phyloP scores from a whole-genome alignment of 92 coral and sea anemone species.

The Palythoa grandis region DNA sequence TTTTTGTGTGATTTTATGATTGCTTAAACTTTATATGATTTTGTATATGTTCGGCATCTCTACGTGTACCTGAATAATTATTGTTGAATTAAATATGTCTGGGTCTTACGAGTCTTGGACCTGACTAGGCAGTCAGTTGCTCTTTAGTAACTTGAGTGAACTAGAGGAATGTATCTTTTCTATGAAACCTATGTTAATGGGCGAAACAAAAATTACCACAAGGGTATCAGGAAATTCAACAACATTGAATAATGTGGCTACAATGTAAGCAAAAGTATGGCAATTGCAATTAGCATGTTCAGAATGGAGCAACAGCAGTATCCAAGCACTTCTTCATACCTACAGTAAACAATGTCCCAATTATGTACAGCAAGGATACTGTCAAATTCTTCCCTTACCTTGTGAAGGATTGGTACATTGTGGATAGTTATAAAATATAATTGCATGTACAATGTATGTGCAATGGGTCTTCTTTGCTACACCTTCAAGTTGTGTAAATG shows the following conservation, averaged over 20 bases:
- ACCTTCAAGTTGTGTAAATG: conserved; percentile 41
- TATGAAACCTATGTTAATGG: too few species aligned
- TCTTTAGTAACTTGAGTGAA: too few species aligned
- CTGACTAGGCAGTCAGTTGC: too few species aligned
- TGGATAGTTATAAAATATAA: too few species aligned
- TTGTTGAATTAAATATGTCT: too few species aligned
- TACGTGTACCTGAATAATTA: too few species aligned
- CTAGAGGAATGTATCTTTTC: not conserved
- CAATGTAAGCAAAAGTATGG: too few species aligned
- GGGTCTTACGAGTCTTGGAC: too few species aligned
- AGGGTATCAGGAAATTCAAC: conserved; percentile 10
- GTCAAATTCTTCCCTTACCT: conserved; percentile 40
- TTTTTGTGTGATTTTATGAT: too few species aligned
- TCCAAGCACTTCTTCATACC: not conserved
- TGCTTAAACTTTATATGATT: too few species aligned
- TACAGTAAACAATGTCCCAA: conserved; percentile 39
- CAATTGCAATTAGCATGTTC: not conserved
- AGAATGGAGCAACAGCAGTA: conserved; percentile 13
- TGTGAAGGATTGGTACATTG: conserved; percentile 41
- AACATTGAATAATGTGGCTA: not conserved
- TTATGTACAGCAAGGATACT: conserved; percentile 19
- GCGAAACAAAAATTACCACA: not conserved
- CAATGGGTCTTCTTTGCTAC: conserved; percentile 33
- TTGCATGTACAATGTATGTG: too few species aligned
- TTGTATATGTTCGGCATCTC: too few species aligned